A percentile compares a stretch with the other conserved stretches of the same genome.
Conservation (phyloP, 1,140 invertebrate genomes). For the Choristoneura fumiferana region DNA sequence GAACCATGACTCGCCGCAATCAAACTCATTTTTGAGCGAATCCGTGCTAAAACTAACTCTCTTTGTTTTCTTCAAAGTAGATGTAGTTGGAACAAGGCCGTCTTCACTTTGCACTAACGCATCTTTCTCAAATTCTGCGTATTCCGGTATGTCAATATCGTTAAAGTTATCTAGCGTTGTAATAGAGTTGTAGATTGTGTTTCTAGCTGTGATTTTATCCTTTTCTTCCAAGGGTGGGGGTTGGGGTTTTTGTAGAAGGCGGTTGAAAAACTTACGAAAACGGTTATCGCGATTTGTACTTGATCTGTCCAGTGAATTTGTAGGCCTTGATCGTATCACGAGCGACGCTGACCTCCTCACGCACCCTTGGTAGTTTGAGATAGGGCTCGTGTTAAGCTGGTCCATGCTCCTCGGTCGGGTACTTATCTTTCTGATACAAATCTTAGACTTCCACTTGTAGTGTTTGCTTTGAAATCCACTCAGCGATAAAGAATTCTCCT, state of each 20-base stretch:
- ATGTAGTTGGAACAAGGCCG: conserved; percentile 38
- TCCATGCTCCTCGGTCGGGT: conserved; percentile 38
- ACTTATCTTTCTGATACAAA: conserved; percentile 47
- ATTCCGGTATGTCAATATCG: conserved; percentile 53
- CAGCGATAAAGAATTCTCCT: conserved; percentile 57
- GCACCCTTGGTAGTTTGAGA: conserved; percentile 17
- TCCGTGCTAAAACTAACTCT: conserved; percentile 43
- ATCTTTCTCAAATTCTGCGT: conserved; percentile 55
- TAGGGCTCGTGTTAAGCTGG: conserved; percentile 37
- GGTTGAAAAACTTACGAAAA: conserved; percentile 49
- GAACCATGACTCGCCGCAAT: conserved; percentile 51
- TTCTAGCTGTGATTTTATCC: conserved; percentile 14
- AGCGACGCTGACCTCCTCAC: neutral
- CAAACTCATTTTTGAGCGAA: conserved; percentile 35
- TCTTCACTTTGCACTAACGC: conserved; percentile 36
- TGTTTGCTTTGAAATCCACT: conserved; percentile 61
- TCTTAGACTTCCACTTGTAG: conserved; percentile 62
- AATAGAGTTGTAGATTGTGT: conserved; percentile 13
- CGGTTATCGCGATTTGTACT: conserved; percentile 41
- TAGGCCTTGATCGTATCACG: neutral
- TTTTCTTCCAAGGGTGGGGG: conserved; percentile 48
- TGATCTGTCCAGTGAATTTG: neutral
- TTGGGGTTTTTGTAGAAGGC: conserved; percentile 52
- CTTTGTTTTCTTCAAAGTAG: conserved; percentile 48
- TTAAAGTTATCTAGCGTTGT: conserved; percentile 28